A percentile compares a stretch with the other conserved stretches of the same genome.
Evolutionary conservation across 2,797 vertebrate species (phyloP).

Genomic region (Falco concolor): DNA sequence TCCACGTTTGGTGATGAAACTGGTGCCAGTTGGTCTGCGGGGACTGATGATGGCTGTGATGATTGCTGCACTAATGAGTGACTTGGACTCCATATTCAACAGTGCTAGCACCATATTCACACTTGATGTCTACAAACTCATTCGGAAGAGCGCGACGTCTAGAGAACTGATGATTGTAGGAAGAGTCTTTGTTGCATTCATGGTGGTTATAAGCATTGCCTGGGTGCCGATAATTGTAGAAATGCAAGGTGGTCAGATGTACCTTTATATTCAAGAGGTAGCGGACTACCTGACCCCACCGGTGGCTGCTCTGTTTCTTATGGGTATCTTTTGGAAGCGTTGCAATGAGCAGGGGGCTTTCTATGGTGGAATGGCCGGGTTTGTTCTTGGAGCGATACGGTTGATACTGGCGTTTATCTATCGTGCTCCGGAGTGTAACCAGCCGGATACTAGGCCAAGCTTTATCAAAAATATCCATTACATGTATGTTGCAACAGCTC

Average conservation of each 20-base stretch:
- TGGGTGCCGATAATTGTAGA: constrained; percentile 98
- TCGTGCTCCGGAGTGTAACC: constrained; percentile 88
- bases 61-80: constrained; percentile 98
- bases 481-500: constrained; percentile 91
- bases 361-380: constrained; percentile 91
- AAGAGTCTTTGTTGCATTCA: constrained; percentile 89
- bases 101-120: constrained; percentile 98
- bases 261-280: constrained; percentile 98
- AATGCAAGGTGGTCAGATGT: constrained; percentile 99
- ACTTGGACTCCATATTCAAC: constrained; percentile 98
- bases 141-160: constrained; percentile 81
- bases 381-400: constrained; percentile 82
- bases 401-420: constrained; percentile 90
- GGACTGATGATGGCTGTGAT: constrained; percentile 99
- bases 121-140: constrained; percentile 91
- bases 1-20: constrained; percentile 91
- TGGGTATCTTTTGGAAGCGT: constrained; percentile 94
- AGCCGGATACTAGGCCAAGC: constrained; percentile 85
- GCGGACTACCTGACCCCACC: constrained; percentile 96
- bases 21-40: constrained; percentile 93
- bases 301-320: constrained; percentile 91
- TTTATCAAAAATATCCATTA: constrained; percentile 90
- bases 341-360: constrained; percentile 96
- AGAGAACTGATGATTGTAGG: constrained; percentile 91
- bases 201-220: constrained; percentile 94